Percentiles rank a stretch among this genome's conserved stretches.
Conservation (phyloP, 2,888 invertebrate species). For the Branchipolynoe longqiensis region DNA sequence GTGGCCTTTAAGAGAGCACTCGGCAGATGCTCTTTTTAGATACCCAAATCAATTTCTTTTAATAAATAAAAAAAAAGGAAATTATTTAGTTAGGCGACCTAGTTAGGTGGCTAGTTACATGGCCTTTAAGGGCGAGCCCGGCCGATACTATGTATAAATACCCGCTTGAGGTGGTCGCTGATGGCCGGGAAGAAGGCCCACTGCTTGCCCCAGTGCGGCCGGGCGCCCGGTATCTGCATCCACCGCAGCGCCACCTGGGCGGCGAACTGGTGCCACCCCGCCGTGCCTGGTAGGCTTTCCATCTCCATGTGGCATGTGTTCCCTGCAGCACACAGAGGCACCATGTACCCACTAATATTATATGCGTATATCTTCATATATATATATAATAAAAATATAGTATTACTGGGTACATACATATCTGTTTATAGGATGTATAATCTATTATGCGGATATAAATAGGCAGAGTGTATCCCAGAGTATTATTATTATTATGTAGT, state of each 20-base stretch:
- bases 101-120: background rate
- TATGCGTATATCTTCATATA: too few relatives aligned
- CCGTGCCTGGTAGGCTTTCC: background rate
- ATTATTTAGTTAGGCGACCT: background rate
- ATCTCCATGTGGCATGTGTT: conserved; percentile 35
- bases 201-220: conserved; percentile 24
- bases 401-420: too few relatives aligned
- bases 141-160: background rate
- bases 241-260: background rate
- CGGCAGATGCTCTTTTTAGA: too few relatives aligned
- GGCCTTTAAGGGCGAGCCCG: background rate
- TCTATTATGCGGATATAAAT: too few relatives aligned
- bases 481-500: too few relatives aligned
- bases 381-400: too few relatives aligned
- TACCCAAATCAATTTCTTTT: background rate
- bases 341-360: too few relatives aligned
- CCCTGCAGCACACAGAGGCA: background rate
- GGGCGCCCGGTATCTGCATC: conserved; percentile 2
- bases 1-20: too few relatives aligned
- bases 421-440: too few relatives aligned
- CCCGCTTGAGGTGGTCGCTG: background rate
- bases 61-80: background rate
- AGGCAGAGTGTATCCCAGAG: too few relatives aligned
- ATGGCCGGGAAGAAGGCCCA: background rate
- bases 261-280: conserved; percentile 11